These are phyloP conservation scores for Dioctria linearis DNA, from an alignment of 2,888 invertebrate genomes.

Conservation along the genomic window DNA sequence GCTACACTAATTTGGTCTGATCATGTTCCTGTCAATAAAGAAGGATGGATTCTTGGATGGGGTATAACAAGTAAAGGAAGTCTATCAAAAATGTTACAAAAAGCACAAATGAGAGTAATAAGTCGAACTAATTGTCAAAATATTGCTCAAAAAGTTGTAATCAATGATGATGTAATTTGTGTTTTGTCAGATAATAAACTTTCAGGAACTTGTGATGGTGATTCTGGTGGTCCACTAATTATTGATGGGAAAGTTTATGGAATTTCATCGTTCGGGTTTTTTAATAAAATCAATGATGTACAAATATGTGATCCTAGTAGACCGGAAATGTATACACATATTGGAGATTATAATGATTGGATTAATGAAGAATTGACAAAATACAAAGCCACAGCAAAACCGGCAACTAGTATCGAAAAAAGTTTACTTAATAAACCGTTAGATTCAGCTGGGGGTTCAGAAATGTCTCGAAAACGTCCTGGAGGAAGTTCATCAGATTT, in stretches of 20 bases:
- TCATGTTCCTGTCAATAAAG: not conserved
- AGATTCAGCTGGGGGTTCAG: no score
- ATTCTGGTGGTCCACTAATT: conserved; percentile 19
- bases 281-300: not conserved
- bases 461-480: no score
- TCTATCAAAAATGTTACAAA: not conserved
- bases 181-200: not conserved
- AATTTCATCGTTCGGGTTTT: not conserved
- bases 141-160: not conserved
- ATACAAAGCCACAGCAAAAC: no score
- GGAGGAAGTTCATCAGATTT: no score
- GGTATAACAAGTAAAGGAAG: not conserved
- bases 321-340: not conserved
- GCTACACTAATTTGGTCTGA: not conserved
- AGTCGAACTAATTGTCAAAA: not conserved
- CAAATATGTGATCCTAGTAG: not conserved
- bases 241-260: conserved; percentile 4
- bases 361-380: not conserved
- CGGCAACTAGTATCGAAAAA: no score
- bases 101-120: not conserved
- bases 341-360: not conserved
- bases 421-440: no score
- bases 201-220: conserved; percentile 1
- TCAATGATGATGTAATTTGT: not conserved
- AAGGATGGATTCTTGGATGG: conserved; percentile 6